Evolutionary conservation across 2,888 invertebrate species (phyloP), one percentile per base, ranked within the genome.

Genomic region (Auanema freiburgensis): DNA sequence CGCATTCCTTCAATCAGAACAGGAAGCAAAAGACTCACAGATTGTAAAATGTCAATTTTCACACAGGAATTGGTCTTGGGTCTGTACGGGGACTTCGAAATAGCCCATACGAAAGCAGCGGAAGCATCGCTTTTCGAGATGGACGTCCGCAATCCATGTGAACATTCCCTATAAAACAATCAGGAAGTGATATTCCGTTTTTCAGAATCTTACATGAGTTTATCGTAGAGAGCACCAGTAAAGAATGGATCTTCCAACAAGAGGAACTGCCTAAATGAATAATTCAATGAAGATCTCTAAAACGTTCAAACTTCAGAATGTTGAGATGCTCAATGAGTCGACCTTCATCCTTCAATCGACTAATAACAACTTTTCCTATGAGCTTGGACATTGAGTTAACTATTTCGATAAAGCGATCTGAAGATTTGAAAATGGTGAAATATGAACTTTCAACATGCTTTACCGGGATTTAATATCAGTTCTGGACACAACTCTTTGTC

Each of bases 181-280:
- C 8, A 33, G 8, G 33, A 33, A 33, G 33, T 33, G 4, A 3
- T 3, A 33, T 33, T 33, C 33, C 33, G 33, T 33, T 33, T 8
- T 8, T 33, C 8, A 33, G 33, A 33, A 33, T 33, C 33, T 55
- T 8, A 69, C 69, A 62, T 66, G 4, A 69, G 63, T n/a, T 57
- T 52, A 23, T 12, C 18, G 46, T 64, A 69, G 1, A 69, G 25
- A 2, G 60, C 62, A 23, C 25, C 25, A 1, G 63, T 66, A 42
- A 66, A 69, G 42, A 52, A 12, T 6, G 63, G 63, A 64, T 69
- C 61, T 5, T 40, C 40, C 40, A 69, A 21, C 11, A 69, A 63
- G 49, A 78, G 74, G 58, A 64, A 65, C 8, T 33, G 33, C 8
- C 33, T 33, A 8, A 33, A 33, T 8, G 8, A 5, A 33, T 33